A percentile compares a stretch with the other conserved stretches of the same genome.
Conservation (phyloP, 2,888 invertebrate genomes). For the Pyrrhia umbra region DNA sequence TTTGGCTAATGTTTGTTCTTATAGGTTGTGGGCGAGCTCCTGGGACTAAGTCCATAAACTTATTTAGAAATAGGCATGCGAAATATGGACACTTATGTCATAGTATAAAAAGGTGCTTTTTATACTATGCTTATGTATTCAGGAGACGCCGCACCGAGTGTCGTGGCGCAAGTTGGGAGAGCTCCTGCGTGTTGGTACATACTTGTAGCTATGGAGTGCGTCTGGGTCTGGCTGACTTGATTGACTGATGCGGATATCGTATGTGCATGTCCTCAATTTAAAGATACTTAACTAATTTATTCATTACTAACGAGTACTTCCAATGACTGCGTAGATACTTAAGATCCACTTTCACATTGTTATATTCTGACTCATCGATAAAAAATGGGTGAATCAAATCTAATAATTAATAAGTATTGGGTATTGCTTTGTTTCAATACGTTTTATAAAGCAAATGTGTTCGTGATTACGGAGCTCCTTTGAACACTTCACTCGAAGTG, state of each 20-base stretch:
- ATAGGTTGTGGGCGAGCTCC: background rate
- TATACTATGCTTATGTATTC: too few relatives aligned
- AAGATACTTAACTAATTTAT: constrained; percentile 23
- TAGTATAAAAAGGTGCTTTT: too few relatives aligned
- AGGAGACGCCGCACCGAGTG: background rate
- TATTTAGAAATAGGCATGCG: background rate
- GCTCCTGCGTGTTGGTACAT: background rate
- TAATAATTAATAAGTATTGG: background rate
- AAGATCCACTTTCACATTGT: constrained; percentile 45
- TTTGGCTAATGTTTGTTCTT: background rate
- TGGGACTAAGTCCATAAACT: background rate
- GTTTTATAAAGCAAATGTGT: background rate
- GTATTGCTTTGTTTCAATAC: too few relatives aligned
- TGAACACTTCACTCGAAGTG: constrained; percentile 1
- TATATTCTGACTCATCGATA: constrained; percentile 38
- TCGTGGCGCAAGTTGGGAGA: constrained; percentile 3
- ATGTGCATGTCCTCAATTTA: constrained; percentile 27
- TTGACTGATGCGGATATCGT: constrained; percentile 41
- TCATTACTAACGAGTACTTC: constrained; percentile 22
- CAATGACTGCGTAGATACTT: constrained; percentile 12
- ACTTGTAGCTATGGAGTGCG: background rate
- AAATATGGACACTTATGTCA: background rate
- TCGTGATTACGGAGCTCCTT: background rate
- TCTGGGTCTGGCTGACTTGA: constrained; percentile 20
- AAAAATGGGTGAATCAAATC: constrained; percentile 17